Evolutionary conservation across 2,797 vertebrate genomes (phyloP), one percentile per base, ranked within the genome.

Genomic region (Acropternis orthonyx): DNA sequence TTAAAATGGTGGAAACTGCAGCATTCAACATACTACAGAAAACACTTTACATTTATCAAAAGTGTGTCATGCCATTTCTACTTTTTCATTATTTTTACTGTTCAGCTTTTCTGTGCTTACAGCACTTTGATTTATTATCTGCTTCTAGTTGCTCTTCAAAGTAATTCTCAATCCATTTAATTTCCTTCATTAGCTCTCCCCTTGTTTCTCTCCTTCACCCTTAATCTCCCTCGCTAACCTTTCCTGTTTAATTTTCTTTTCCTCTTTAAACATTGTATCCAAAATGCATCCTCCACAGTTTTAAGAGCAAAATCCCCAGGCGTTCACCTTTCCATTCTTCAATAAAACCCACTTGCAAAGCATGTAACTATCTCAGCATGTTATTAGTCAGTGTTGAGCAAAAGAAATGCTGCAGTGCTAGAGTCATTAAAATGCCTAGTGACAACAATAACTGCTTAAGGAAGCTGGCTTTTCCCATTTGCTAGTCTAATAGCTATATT

Each of bases 391-490:
- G 46, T 56, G 79, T 66, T 95, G 56, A 94, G 80, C 51, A 93
- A 79, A 76, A 88, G 79, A 95, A 88, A 93, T 56, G 71, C 84
- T 92, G 78, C 72, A 52, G 56, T 54, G 85, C 49, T 96, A 95
- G 68, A 96, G 59, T 74, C 68, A 90, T 95, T 97, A 96, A 96
- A 97, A 95, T 92, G 66, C 72, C 75, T 83, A 39, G 71, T 76
- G 77, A 85, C 83, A 93, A 78, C 67, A 94, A 71, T 22, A 63
- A 92, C 59, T 65, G 52, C 80, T 79, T 65, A 58, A 87, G 62
- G 77, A 95, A 88, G 61, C 39, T 87, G 71, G 56, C 37, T 3
- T 92, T 96, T 93, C 69, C 39, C 86, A 74, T 96, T 96, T 92
- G 48, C 67, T 77, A 91, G 59, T 87, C 88, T 96, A 84, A 93